Evolutionary conservation across 2,888 invertebrate species (phyloP).

Genomic region (Auanema freiburgensis): DNA sequence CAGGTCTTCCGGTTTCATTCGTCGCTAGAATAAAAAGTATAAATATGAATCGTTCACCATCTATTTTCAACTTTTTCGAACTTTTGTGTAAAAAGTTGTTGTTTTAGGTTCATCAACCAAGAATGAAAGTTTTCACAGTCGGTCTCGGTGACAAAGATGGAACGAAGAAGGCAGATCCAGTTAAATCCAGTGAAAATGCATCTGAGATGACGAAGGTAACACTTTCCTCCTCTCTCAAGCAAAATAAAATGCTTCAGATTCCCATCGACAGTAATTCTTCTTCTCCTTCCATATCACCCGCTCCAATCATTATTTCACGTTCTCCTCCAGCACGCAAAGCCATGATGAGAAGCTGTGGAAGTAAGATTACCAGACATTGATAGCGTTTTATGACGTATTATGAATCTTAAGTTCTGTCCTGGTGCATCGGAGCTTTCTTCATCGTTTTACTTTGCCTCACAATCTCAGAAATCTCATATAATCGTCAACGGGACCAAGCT

Average conservation of each 20-base stretch:
- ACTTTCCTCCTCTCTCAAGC: not conserved
- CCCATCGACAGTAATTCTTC: slow-evolving; percentile 33
- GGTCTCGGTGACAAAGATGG: slow-evolving; percentile 58
- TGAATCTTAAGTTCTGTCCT: slow-evolving; percentile 43
- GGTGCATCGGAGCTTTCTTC: slow-evolving; percentile 57
- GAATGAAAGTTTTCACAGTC: slow-evolving; percentile 62
- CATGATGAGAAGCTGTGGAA: slow-evolving; percentile 25
- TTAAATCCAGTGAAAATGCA: slow-evolving; percentile 4
- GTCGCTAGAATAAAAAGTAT: no score
- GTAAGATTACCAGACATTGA: slow-evolving; percentile 9
- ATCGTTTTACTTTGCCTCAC: slow-evolving; percentile 55
- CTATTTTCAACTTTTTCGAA: no score
- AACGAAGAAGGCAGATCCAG: slow-evolving; percentile 25
- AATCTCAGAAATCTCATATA: slow-evolving; percentile 60
- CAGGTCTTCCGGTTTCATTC: no score
- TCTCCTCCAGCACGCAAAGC: slow-evolving; percentile 23
- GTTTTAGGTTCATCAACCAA: slow-evolving; percentile 43
- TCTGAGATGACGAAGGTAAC: slow-evolving; percentile 20
- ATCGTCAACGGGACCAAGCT: slow-evolving; percentile 60
- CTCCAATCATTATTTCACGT: slow-evolving; percentile 31
- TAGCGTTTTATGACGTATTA: not conserved
- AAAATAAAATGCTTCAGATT: slow-evolving; percentile 16
- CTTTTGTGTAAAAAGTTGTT: not conserved
- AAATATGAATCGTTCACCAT: no score
- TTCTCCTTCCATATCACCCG: slow-evolving; percentile 23